Evolutionary conservation across 2,113 vertebrate genomes (phyloP).

Genomic region (Dryoscopus gambensis): DNA sequence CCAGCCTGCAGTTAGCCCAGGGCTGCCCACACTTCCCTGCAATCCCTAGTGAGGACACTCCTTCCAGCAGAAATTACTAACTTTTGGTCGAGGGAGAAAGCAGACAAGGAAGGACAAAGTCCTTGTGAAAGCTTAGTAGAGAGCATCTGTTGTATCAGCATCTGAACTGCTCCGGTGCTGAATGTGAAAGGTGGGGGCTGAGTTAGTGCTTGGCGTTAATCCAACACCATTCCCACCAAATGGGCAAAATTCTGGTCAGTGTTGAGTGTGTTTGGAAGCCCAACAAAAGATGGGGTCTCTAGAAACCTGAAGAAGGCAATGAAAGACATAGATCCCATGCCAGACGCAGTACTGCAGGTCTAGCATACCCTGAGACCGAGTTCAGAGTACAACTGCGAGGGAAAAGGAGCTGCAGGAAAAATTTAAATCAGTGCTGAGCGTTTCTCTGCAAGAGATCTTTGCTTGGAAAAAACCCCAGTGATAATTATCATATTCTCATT

Average conservation of each 20-base stretch:
- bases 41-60: not conserved
- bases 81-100: not conserved
- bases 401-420: not conserved
- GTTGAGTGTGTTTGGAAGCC: not conserved
- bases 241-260: not conserved
- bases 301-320: not conserved
- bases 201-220: fast-evolving
- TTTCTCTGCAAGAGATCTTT: not conserved
- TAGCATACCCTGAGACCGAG: not conserved
- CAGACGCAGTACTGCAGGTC: not conserved
- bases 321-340: not conserved
- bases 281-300: not conserved
- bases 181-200: not conserved
- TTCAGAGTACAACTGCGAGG: not conserved
- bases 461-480: not conserved
- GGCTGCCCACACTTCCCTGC: not conserved
- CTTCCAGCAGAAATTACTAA: not conserved
- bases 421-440: not conserved
- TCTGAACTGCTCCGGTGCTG: fast-evolving
- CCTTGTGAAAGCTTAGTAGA: not conserved
- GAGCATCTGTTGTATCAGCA: not conserved
- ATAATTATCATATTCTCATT: not conserved
- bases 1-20: not conserved
- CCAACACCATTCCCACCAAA: not conserved
- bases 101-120: not conserved